Percentiles rank a stretch among this genome's conserved stretches.
Conservation (phyloP, 1,140 invertebrate genomes). For the Nomia melanderi region DNA sequence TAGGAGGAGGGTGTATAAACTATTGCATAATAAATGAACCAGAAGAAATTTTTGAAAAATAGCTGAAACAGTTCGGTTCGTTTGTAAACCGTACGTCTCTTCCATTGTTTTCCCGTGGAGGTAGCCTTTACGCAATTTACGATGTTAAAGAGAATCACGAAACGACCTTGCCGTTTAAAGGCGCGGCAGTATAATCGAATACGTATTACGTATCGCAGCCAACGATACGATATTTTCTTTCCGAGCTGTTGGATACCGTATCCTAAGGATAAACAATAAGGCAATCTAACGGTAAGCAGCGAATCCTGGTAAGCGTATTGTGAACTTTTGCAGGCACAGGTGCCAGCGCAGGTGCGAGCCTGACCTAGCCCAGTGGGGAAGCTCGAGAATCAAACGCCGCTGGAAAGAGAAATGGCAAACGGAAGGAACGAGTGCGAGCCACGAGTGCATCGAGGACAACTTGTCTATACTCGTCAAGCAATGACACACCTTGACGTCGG, state of each 20-base stretch:
- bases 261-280: slow-evolving; percentile 36
- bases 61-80: neutral
- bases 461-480: slow-evolving; percentile 14
- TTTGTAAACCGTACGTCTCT: neutral
- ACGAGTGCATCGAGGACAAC: slow-evolving; percentile 14
- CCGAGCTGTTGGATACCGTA: neutral
- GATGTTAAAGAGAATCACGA: neutral
- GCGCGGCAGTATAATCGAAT: neutral
- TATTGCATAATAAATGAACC: no score
- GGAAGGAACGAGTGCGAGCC: slow-evolving; percentile 34
- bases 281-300: slow-evolving; percentile 35
- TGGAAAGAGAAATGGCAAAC: slow-evolving; percentile 43
- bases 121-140: neutral
- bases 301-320: slow-evolving; percentile 49
- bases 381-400: slow-evolving; percentile 11
- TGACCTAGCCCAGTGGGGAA: slow-evolving; percentile 40
- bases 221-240: neutral
- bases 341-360: slow-evolving; percentile 47
- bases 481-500: slow-evolving; percentile 12
- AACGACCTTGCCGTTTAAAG: slow-evolving; percentile 26
- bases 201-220: neutral
- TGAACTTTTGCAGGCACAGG: slow-evolving; percentile 50
- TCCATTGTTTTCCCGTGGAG: neutral
- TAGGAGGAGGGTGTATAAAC: no score
- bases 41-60: no score